phyloP scores from a whole-genome alignment of 2,113 vertebrate species.

The Pelmatolapia mariae region DNA sequence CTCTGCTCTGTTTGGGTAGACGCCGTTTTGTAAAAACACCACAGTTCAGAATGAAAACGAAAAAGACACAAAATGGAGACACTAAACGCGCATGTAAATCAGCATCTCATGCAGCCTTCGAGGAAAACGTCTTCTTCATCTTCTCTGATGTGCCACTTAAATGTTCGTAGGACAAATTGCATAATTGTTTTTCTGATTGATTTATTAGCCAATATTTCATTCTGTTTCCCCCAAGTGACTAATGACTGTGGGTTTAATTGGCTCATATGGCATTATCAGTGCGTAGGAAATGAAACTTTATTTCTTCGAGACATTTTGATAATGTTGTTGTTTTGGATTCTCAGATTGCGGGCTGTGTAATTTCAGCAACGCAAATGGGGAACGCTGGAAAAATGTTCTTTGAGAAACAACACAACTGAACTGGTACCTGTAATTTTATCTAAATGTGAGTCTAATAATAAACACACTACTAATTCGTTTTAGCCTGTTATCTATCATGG shows the following conservation, averaged over 20 bases:
- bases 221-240: background rate
- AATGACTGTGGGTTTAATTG: conserved; percentile 35
- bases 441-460: background rate
- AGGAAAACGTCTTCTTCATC: background rate
- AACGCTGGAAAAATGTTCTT: background rate
- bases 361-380: background rate
- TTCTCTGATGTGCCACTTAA: background rate
- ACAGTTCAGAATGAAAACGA: background rate
- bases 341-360: background rate
- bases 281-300: conserved; percentile 20
- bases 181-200: conserved; percentile 29
- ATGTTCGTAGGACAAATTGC: background rate
- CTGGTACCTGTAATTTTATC: background rate
- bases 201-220: conserved; percentile 41
- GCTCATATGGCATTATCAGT: conserved; percentile 29
- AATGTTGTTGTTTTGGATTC: conserved; percentile 4
- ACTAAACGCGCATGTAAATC: background rate
- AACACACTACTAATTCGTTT: background rate
- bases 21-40: background rate
- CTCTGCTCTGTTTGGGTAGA: background rate
- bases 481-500: background rate
- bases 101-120: background rate
- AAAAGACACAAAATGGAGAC: background rate
- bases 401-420: background rate
- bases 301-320: conserved; percentile 22